Conservation (phyloP, 2,888 invertebrate genomes). For the Bugulina stolonifera region DNA sequence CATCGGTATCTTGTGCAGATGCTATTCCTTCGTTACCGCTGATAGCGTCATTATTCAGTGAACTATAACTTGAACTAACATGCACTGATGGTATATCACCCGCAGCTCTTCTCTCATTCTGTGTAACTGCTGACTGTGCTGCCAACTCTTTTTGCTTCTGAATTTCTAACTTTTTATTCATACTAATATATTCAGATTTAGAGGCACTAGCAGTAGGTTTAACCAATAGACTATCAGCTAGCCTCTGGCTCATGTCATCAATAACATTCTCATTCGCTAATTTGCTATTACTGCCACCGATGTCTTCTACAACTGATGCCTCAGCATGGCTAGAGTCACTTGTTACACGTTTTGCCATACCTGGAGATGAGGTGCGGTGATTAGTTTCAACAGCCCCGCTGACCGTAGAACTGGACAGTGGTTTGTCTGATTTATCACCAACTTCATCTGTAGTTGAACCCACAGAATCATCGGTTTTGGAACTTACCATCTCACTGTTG, state of each 20-base stretch:
- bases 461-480: too few relatives aligned
- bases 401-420: too few relatives aligned
- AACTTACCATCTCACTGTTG: too few relatives aligned
- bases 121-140: background rate
- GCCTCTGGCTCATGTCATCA: conserved; percentile 2
- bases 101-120: background rate
- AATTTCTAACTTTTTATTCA: background rate
- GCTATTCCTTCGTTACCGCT: background rate
- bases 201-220: background rate
- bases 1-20: background rate
- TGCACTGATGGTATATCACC: background rate
- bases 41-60: background rate
- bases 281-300: too few relatives aligned
- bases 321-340: too few relatives aligned
- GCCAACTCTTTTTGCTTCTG: background rate
- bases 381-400: too few relatives aligned
- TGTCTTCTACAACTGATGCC: too few relatives aligned
- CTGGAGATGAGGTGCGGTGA: too few relatives aligned
- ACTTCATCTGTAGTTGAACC: too few relatives aligned
- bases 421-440: too few relatives aligned
- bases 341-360: too few relatives aligned
- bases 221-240: background rate
- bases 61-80: background rate
- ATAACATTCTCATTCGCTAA: background rate
- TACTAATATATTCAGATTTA: conserved; percentile 23